Percentiles rank a stretch among this genome's conserved stretches.
Evolutionary conservation across 2,888 invertebrate genomes (phyloP).

Genomic region (Orthonychiurus folsomi): DNA sequence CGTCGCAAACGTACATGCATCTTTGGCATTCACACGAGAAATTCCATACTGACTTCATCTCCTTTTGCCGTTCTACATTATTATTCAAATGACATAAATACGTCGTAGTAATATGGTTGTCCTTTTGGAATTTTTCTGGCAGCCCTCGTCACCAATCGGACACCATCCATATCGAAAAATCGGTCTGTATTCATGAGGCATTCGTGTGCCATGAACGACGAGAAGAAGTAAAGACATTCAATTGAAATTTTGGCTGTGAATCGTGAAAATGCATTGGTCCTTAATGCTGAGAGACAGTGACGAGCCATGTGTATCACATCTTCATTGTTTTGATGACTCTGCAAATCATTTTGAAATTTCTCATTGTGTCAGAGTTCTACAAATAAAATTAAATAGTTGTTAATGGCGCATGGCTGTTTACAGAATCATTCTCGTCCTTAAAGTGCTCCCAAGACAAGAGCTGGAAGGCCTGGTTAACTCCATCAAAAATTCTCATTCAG

Average conservation of each 20-base stretch:
- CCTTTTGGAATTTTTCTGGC: slow-evolving; percentile 27
- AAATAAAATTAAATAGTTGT: not conserved
- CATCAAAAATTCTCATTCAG: slow-evolving; percentile 17
- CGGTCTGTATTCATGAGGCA: slow-evolving; percentile 36
- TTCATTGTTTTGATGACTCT: not conserved
- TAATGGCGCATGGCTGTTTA: not conserved
- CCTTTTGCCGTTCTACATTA: slow-evolving; percentile 22
- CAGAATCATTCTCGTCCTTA: not conserved
- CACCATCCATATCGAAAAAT: slow-evolving; percentile 21
- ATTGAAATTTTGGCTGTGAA: slow-evolving; percentile 20
- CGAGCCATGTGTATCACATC: slow-evolving; percentile 19
- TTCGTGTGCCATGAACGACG: slow-evolving; percentile 32
- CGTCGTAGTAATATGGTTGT: slow-evolving; percentile 32
- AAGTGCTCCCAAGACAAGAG: slow-evolving; percentile 20
- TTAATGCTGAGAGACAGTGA: slow-evolving; percentile 27
- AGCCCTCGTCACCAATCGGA: slow-evolving; percentile 29
- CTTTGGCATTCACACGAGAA: slow-evolving; percentile 29
- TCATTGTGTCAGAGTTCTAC: not conserved
- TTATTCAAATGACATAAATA: slow-evolving; percentile 26
- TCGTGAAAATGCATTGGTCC: slow-evolving; percentile 33
- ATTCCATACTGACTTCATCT: slow-evolving; percentile 26
- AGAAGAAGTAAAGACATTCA: slow-evolving; percentile 35
- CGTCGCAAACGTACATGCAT: slow-evolving; percentile 18
- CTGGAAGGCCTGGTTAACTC: slow-evolving; percentile 19
- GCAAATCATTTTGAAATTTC: too few relatives aligned